Conservation (phyloP, 2,113 vertebrate species). For the Hyaena hyaena region DNA sequence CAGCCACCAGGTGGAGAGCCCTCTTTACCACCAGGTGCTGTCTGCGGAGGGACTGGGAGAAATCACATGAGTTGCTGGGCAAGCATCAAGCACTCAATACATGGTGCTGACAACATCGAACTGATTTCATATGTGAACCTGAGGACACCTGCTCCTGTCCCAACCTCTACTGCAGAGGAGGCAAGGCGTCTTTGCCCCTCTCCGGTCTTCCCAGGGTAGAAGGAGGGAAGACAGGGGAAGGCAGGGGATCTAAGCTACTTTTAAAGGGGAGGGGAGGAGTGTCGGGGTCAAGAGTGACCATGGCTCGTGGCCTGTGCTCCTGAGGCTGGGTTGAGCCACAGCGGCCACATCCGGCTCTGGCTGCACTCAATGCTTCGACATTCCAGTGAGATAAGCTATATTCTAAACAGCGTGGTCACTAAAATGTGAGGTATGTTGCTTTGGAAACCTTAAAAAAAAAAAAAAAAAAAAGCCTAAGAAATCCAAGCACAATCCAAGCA, state of each 20-base stretch:
- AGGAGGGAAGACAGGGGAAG: background rate
- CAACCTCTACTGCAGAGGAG: background rate
- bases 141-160: background rate
- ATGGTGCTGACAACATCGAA: background rate
- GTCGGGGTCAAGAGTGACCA: background rate
- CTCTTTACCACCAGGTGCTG: background rate
- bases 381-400: constrained; percentile 75
- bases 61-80: fast-evolving
- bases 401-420: constrained; percentile 70
- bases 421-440: constrained; percentile 70
- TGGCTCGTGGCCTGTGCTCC: background rate
- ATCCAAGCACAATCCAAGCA: background rate
- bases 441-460: constrained; percentile 48
- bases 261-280: too few relatives aligned
- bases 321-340: background rate
- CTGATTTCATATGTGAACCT: background rate
- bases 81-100: fast-evolving
- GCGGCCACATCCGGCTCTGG: constrained; percentile 29
- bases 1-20: background rate
- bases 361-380: background rate
- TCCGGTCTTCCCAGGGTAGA: background rate
- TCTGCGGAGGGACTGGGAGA: background rate
- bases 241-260: background rate
- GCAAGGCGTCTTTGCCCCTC: background rate
- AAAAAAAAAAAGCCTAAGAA: background rate